Evolutionary conservation across 2,113 vertebrate species (phyloP).

Genomic region (Danio rerio): GRCz12tu NC_133188.1:28352001-28352500

Average conservation of each 20-base stretch:
- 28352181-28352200: conserved; percentile 59
- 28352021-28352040: conserved; percentile 56
- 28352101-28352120: conserved; percentile 60
- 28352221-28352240: conserved; percentile 54
- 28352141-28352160: conserved; percentile 57
- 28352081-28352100: conserved; percentile 61
- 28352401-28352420: not conserved
- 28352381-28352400: not conserved
- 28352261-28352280: conserved; percentile 52
- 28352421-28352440: not conserved
- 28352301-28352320: conserved; percentile 14
- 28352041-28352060: conserved; percentile 55
- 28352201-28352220: conserved; percentile 48
- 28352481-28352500: no score
- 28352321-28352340: conserved; percentile 44
- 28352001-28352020: conserved; percentile 59
- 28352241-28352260: conserved; percentile 51
- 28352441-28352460: not conserved
- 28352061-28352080: conserved; percentile 56
- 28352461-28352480: not conserved
- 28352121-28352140: conserved; percentile 51
- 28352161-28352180: conserved; percentile 60
- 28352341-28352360: conserved; percentile 1
- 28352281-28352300: conserved; percentile 9
- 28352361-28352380: not conserved